Percentiles rank a stretch among this genome's conserved stretches.
These are phyloP conservation scores for Alligator sinensis DNA, from an alignment of 2,113 vertebrate genomes.

Conservation along the genomic window DNA sequence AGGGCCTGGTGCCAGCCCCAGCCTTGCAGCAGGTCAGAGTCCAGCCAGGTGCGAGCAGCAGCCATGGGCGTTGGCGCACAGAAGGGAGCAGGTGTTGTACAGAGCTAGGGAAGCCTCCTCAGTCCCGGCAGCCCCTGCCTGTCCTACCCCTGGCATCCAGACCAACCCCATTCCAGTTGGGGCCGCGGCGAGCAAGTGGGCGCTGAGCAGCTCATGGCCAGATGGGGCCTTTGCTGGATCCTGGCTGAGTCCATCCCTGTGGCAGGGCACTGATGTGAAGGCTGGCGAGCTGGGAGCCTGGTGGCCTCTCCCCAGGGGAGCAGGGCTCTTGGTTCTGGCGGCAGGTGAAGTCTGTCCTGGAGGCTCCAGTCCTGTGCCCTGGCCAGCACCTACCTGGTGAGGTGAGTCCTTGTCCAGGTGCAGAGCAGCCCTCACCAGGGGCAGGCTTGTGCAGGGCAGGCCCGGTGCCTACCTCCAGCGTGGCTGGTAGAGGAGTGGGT, in stretches of 20 bases:
- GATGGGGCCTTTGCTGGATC: no score
- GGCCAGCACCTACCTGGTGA: not conserved
- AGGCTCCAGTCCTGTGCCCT: not conserved
- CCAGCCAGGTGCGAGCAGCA: no score
- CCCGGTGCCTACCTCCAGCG: constrained; percentile 80
- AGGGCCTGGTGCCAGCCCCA: not conserved
- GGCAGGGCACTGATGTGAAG: not conserved
- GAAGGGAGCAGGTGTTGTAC: no score
- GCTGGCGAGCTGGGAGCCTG: no score
- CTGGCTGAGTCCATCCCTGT: not conserved
- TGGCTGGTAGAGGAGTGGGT: constrained; percentile 87
- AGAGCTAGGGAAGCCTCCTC: no score
- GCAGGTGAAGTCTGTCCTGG: not conserved
- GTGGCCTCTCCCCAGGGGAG: not conserved
- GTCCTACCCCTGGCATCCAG: no score
- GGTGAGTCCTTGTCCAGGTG: not conserved
- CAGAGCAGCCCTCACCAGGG: constrained; percentile 2
- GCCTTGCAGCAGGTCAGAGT: no score
- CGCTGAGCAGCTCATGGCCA: no score
- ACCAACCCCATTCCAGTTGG: no score
- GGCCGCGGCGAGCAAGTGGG: no score
- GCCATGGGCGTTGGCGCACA: no score
- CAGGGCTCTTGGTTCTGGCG: not conserved
- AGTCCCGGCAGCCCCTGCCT: no score
- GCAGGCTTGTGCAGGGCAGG: not conserved